phyloP scores from a whole-genome alignment of 2,113 vertebrate species.

The Amphiprion ocellaris region DNA sequence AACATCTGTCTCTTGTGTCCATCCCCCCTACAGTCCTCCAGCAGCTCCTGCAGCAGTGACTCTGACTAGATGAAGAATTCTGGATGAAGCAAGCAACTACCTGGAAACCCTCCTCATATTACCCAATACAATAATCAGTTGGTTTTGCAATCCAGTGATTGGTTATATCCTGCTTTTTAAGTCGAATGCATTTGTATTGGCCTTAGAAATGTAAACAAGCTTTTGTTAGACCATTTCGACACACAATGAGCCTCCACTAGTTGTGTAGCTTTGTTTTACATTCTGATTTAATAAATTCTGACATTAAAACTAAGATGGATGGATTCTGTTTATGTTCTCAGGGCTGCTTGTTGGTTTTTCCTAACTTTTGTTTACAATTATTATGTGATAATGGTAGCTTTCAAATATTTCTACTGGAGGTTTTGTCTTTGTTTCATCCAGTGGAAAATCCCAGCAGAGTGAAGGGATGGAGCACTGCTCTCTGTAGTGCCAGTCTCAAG shows the following conservation, averaged over 20 bases:
- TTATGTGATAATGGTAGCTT: no score
- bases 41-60: constrained; percentile 75
- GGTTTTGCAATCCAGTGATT: not conserved
- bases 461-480: not conserved
- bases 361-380: not conserved
- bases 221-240: not conserved
- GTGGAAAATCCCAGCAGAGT: not conserved
- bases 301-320: constrained; percentile 1
- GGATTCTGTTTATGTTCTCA: not conserved
- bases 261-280: not conserved
- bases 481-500: not conserved
- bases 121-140: not conserved
- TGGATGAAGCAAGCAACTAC: not conserved
- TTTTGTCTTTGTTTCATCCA: not conserved
- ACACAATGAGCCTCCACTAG: not conserved
- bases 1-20: not conserved
- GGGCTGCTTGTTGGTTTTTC: not conserved
- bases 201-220: not conserved
- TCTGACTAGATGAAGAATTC: constrained; percentile 64
- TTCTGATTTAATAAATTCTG: constrained; percentile 10
- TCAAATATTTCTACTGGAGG: no score
- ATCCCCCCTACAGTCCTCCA: constrained; percentile 60
- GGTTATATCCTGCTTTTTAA: not conserved
- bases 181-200: not conserved
- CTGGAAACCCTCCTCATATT: not conserved